Evolutionary conservation across 1,140 invertebrate species (phyloP).

Genomic region (Eriosoma lanigerum): DNA sequence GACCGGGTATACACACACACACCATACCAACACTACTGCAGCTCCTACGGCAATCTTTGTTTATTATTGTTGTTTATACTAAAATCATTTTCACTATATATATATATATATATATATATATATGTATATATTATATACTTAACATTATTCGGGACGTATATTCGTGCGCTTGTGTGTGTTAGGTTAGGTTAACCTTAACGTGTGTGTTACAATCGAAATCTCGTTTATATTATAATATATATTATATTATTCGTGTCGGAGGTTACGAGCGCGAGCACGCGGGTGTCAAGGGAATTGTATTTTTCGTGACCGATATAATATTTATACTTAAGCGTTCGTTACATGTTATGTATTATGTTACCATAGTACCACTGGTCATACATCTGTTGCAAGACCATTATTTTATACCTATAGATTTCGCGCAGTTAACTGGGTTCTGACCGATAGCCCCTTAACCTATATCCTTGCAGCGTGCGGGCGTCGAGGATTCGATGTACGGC

Average conservation of each 20-base stretch:
- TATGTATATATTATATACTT: background rate
- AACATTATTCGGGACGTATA: background rate
- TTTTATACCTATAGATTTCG: too few relatives aligned
- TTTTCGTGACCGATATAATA: constrained; percentile 47
- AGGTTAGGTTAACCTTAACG: background rate
- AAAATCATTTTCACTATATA: background rate
- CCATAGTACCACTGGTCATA: background rate
- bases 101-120: background rate
- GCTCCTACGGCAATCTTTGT: constrained; percentile 35
- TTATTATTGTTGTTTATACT: constrained; percentile 10
- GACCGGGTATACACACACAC: constrained; percentile 29
- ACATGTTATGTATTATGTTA: constrained; percentile 12
- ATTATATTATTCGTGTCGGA: constrained; percentile 30
- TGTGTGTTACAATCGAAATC: constrained; percentile 35
- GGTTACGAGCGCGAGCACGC: constrained; percentile 16
- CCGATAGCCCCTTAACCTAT: background rate
- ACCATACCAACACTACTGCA: background rate
- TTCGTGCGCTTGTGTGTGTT: background rate
- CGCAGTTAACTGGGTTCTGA: background rate
- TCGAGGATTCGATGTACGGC: background rate
- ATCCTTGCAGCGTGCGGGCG: background rate
- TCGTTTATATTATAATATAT: background rate
- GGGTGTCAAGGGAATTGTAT: constrained; percentile 28
- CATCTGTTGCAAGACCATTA: background rate
- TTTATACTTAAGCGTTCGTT: background rate